Evolutionary conservation across 2,888 invertebrate genomes (phyloP), one percentile per base, ranked within the genome.

Genomic region (Stictocephala bisonia): DNA sequence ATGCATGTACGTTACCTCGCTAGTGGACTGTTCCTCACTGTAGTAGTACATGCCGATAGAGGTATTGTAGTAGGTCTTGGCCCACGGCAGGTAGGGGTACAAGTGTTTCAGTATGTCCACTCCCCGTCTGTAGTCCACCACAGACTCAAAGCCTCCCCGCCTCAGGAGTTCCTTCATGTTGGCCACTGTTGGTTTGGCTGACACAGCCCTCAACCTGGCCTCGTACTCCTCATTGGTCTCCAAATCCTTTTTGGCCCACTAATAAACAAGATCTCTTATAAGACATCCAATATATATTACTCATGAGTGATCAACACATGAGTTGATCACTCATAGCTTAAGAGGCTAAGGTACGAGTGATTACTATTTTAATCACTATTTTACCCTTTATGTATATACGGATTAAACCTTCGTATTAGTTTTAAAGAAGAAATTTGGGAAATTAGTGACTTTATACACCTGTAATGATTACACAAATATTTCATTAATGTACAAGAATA

Each of bases 71-170:
- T 56, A 56, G 15, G 18, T 31, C 56, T 3, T 6, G 31, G 29
- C n/a, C 56, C 56, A 56, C 2, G 56, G 56, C n/a, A 56, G 56
- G 15, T 27, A 4, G 29, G 56, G 56, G 31, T 56, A 56, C 18
- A 56, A 15, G 18, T 56, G 56, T 18, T 56, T 56, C 6, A 31
- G 3, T 11, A 3, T 13, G 31, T 56, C 56, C 18, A 31, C 18
- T 24, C 56, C 15, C n/a, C 7, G 9, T 13, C 56, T 22, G 31
- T 56, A 56, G n/a, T 56, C 31, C 18, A 15, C 56, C 31, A 29
- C 56, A 18, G 56, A 9, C 31, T 56, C 56, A 7, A 7, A 7
- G 13, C 26, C 18, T 13, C 26, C 13, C 27, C 56, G 29, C 29
- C 13, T 27, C 15, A 56, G 56, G 18, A 56, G 56, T 11, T 11